These are phyloP conservation scores for Scleropages formosus DNA, from an alignment of 2,797 vertebrate species.

Conservation along the genomic window DNA sequence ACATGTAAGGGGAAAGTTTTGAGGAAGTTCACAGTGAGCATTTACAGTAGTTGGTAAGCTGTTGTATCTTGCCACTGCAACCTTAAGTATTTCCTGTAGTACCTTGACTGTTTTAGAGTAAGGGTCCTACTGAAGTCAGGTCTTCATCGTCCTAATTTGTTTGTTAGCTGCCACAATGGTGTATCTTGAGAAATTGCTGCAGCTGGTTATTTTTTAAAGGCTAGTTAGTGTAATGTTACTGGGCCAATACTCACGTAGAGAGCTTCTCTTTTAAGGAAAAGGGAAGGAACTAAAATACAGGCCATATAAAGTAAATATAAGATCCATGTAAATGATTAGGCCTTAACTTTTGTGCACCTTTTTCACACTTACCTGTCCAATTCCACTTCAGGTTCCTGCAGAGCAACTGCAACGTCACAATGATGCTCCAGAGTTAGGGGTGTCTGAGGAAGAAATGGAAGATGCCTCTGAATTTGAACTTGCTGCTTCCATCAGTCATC, in stretches of 20 bases:
- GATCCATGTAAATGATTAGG: not conserved
- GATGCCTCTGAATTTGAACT: conserved; percentile 40
- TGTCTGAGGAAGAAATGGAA: conserved; percentile 32
- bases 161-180: too few species aligned
- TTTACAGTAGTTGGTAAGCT: too few species aligned
- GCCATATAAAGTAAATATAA: not conserved
- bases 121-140: too few species aligned
- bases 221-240: not conserved
- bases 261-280: not conserved
- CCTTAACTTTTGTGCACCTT: conserved; percentile 39
- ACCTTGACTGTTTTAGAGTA: too few species aligned
- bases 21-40: too few species aligned
- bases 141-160: too few species aligned
- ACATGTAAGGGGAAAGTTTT: too few species aligned
- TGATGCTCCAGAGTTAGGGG: conserved; percentile 26
- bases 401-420: conserved; percentile 39
- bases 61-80: too few species aligned
- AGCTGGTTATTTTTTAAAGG: too few species aligned
- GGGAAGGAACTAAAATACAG: not conserved
- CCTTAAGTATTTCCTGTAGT: too few species aligned
- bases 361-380: not conserved
- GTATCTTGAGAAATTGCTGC: too few species aligned
- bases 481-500: conserved; percentile 27
- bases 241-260: not conserved
- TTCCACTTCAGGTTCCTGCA: conserved; percentile 49